Conservation (phyloP, 2,113 vertebrate genomes). For the Chrysemys picta region DNA sequence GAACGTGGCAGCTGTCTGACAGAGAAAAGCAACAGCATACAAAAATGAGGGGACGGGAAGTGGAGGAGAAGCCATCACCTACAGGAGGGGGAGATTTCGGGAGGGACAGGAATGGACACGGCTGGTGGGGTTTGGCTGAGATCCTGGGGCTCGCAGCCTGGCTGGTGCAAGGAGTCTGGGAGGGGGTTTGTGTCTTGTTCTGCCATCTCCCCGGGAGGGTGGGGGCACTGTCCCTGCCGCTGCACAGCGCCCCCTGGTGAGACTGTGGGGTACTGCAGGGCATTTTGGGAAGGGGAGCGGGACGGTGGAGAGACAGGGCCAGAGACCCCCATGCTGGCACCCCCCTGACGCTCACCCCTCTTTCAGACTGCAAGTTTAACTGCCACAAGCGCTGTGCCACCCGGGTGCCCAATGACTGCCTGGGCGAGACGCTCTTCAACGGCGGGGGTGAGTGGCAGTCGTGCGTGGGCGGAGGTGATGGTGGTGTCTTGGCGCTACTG, state of each 20-base stretch:
- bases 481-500: background rate
- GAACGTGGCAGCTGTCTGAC: background rate
- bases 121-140: background rate
- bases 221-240: too few species aligned
- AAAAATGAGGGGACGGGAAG: background rate
- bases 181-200: too few species aligned
- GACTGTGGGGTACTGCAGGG: background rate
- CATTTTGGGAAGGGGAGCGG: background rate
- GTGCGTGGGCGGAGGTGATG: too few species aligned
- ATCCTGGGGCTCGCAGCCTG: too few species aligned
- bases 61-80: background rate
- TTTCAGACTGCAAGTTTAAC: slow-evolving; percentile 91
- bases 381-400: slow-evolving; percentile 91
- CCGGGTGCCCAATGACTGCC: slow-evolving; percentile 90
- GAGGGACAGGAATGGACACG: background rate
- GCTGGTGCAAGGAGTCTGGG: too few species aligned
- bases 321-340: background rate
- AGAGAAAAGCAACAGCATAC: background rate
- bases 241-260: background rate
- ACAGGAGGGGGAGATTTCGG: background rate
- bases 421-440: slow-evolving; percentile 84
- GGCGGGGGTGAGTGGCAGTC: slow-evolving; percentile 78
- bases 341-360: background rate
- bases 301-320: fast-evolving
- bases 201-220: too few species aligned